These are phyloP conservation scores for Nothura maculosa DNA, from an alignment of 2,797 vertebrate genomes.

Conservation along the genomic window DNA sequence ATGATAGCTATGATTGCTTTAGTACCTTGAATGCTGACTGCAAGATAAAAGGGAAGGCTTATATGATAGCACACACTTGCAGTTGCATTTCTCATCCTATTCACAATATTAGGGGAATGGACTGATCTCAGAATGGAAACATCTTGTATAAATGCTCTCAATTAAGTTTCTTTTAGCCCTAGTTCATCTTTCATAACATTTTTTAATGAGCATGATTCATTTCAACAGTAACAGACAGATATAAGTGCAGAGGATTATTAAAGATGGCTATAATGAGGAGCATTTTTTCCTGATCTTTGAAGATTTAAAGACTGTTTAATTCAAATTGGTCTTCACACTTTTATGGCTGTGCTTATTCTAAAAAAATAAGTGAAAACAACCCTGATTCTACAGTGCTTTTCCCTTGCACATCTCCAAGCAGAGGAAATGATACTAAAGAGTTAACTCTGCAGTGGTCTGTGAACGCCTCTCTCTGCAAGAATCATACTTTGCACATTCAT, in stretches of 20 bases:
- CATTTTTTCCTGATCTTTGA: slow-evolving; percentile 11
- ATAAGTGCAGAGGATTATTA: no score
- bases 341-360: background rate
- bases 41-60: background rate
- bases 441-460: background rate
- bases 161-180: background rate
- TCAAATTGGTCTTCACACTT: background rate
- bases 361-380: background rate
- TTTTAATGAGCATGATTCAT: background rate
- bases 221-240: background rate
- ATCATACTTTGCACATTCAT: background rate
- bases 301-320: background rate
- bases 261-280: background rate
- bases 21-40: background rate
- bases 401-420: background rate
- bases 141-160: background rate
- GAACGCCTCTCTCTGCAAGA: background rate
- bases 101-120: background rate
- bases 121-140: background rate
- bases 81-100: background rate
- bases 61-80: background rate
- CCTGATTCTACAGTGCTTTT: background rate
- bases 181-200: slow-evolving; percentile 29
- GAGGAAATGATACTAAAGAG: background rate
- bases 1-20: background rate